phyloP scores from a whole-genome alignment of 1,140 invertebrate genomes.

The Lanistes nyassanus region DNA sequence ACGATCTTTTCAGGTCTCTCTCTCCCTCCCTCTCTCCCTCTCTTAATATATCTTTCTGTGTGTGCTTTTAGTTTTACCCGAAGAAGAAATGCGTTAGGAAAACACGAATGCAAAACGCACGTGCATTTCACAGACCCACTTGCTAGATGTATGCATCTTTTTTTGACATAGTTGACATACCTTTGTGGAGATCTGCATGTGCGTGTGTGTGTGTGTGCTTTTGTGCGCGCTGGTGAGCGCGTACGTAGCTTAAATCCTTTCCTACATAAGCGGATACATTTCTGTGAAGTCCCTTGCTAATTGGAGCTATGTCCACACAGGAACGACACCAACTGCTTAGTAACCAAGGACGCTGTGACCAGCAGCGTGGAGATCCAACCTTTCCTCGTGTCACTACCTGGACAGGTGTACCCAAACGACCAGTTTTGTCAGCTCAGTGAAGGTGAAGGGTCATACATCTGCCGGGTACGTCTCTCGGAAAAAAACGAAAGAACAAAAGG shows the following conservation, averaged over 20 bases:
- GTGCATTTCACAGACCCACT: neutral
- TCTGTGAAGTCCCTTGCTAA: too few species aligned
- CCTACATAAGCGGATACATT: too few species aligned
- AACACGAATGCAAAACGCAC: neutral
- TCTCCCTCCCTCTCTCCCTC: neutral
- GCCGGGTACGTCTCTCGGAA: slow-evolving; percentile 27
- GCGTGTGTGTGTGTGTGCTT: too few species aligned
- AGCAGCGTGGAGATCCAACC: slow-evolving; percentile 27
- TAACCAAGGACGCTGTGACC: slow-evolving; percentile 19
- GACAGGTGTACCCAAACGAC: slow-evolving; percentile 34
- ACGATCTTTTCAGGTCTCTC: slow-evolving; percentile 26
- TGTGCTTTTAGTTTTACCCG: neutral
- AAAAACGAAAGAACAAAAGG: too few species aligned
- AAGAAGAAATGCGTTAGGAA: neutral
- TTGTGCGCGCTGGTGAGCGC: too few species aligned
- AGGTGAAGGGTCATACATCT: slow-evolving; percentile 39
- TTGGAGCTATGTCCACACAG: slow-evolving; percentile 8
- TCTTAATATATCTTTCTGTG: neutral
- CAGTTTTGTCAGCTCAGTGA: slow-evolving; percentile 41
- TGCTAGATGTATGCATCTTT: neutral
- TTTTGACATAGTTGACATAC: too few species aligned
- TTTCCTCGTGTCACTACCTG: slow-evolving; percentile 34
- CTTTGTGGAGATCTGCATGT: too few species aligned
- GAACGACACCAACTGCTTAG: slow-evolving; percentile 35
- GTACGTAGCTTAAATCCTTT: too few species aligned